A percentile compares a stretch with the other conserved stretches of the same genome.
These are phyloP conservation scores for Dryocosmus kuriphilus DNA, from an alignment of 2,888 invertebrate species.

Conservation along the genomic window DNA sequence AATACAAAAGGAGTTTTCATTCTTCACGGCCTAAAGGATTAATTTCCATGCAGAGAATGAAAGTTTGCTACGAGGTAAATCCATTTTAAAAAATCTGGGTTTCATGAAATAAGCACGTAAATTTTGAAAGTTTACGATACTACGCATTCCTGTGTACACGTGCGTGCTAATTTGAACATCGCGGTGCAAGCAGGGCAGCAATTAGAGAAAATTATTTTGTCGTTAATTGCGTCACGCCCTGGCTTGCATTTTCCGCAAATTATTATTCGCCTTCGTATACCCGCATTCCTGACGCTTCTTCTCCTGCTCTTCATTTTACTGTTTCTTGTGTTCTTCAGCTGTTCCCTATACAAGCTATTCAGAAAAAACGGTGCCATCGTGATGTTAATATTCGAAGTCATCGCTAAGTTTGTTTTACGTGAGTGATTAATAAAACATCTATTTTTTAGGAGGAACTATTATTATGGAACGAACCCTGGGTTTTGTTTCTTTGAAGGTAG, in stretches of 20 bases:
- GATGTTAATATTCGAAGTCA: not conserved
- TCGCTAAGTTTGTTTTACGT: not conserved
- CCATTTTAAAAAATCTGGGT: not conserved
- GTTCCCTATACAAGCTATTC: not conserved
- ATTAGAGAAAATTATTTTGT: constrained; percentile 62
- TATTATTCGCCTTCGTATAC: constrained; percentile 10
- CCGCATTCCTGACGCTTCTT: constrained; percentile 17
- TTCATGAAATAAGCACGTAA: constrained; percentile 7
- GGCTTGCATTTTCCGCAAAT: constrained; percentile 38
- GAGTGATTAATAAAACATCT: constrained; percentile 18
- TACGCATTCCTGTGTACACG: not conserved
- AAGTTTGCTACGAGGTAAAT: not conserved
- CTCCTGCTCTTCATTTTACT: constrained; percentile 21
- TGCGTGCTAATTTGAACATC: not conserved
- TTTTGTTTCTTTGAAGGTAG: constrained; percentile 21
- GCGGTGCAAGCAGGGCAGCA: constrained; percentile 38
- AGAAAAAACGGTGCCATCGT: not conserved
- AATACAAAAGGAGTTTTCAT: not conserved
- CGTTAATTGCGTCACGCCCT: constrained; percentile 61
- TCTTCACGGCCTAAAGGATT: not conserved
- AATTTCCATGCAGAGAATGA: not conserved
- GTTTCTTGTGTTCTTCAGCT: not conserved
- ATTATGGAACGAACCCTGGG: not conserved
- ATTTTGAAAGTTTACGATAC: not conserved
- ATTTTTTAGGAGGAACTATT: not conserved